Evolutionary conservation across 2,888 invertebrate genomes (phyloP).

Genomic region (Gastracanthus pulcherrimus): DNA sequence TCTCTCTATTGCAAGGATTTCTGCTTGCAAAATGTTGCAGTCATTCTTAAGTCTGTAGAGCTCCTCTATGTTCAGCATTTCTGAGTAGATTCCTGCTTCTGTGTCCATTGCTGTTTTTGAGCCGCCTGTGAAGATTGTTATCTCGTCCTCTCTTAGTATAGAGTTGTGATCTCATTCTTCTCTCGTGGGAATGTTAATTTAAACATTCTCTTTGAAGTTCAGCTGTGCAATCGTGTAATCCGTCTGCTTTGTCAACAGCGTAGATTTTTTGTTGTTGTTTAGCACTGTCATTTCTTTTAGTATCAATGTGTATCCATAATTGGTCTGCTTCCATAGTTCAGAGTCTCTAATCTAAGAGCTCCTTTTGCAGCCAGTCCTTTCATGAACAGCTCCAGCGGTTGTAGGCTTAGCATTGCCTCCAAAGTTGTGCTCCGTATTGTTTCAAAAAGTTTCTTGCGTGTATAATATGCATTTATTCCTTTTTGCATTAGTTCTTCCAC

Average conservation of each 20-base stretch:
- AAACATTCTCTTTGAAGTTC: background rate
- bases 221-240: background rate
- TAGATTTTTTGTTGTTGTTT: too few species aligned
- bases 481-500: slow-evolving; percentile 8
- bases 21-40: slow-evolving; percentile 21
- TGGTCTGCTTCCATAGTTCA: background rate
- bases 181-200: too few species aligned
- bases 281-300: too few species aligned
- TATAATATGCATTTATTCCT: too few species aligned
- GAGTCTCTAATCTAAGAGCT: slow-evolving; percentile 58
- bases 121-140: background rate
- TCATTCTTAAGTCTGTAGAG: background rate
- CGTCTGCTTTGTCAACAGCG: background rate
- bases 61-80: background rate
- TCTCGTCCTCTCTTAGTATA: background rate
- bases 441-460: too few species aligned
- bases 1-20: background rate
- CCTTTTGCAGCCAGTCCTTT: too few species aligned
- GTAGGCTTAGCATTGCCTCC: slow-evolving; percentile 46
- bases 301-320: too few species aligned
- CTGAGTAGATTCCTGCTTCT: too few species aligned
- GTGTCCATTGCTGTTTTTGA: background rate
- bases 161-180: slow-evolving; percentile 6
- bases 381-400: too few species aligned
- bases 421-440: slow-evolving; percentile 40